A percentile compares a stretch with the other conserved stretches of the same genome.
These are phyloP conservation scores for Clarias platycephalus DNA, from an alignment of 2,797 vertebrate genomes.

Conservation along the genomic window DNA sequence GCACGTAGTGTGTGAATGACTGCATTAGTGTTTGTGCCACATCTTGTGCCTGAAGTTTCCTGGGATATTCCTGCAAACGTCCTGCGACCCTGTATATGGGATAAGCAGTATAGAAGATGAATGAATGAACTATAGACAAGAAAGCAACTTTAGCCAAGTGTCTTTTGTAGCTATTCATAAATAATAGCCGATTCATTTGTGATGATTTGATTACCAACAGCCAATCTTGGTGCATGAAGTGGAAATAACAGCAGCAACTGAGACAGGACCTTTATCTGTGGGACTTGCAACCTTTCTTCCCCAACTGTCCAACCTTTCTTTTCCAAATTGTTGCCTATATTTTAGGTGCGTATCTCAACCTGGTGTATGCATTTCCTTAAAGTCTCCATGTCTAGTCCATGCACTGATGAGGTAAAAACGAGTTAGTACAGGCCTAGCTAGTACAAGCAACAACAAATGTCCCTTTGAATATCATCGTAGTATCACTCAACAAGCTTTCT, in stretches of 20 bases:
- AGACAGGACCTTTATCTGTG: background rate
- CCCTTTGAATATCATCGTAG: conserved; percentile 9
- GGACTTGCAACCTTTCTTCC: background rate
- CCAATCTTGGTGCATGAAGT: background rate
- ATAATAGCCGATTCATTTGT: background rate
- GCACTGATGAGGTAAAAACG: background rate
- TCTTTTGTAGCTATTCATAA: too few relatives aligned
- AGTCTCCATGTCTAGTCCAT: too few relatives aligned
- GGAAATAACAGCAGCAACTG: background rate
- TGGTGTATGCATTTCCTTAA: background rate
- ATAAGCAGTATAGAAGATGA: too few relatives aligned
- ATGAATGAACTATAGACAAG: too few relatives aligned
- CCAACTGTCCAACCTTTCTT: background rate
- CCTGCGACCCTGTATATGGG: too few relatives aligned
- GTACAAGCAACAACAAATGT: background rate
- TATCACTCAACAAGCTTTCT: background rate
- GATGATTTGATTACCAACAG: background rate
- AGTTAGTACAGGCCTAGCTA: background rate
- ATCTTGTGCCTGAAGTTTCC: too few relatives aligned
- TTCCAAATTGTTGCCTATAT: background rate
- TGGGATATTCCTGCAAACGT: too few relatives aligned
- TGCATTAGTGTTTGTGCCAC: too few relatives aligned
- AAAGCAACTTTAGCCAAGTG: too few relatives aligned
- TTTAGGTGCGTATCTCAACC: background rate
- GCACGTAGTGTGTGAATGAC: too few relatives aligned